phyloP scores from a whole-genome alignment of 1,140 invertebrate species.

The Sarcophaga peregrina region DNA sequence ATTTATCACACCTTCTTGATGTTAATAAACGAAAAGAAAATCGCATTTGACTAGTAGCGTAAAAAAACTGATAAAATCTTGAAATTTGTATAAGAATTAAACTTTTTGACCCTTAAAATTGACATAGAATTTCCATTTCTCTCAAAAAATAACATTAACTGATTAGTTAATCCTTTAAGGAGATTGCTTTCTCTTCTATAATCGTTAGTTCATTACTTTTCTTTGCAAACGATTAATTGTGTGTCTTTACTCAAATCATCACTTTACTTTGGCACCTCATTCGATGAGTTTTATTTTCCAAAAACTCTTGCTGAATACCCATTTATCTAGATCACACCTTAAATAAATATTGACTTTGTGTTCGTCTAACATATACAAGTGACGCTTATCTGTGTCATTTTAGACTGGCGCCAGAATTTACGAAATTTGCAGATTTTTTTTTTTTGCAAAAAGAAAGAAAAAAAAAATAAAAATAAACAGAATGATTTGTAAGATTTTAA shows the following conservation, averaged over 20 bases:
- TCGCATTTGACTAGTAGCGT: too few relatives aligned
- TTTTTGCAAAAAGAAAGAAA: too few relatives aligned
- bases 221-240: not conserved
- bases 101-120: too few relatives aligned
- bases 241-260: not conserved
- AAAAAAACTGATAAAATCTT: too few relatives aligned
- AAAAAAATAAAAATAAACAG: not conserved
- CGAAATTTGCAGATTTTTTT: conserved; percentile 21
- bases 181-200: not conserved
- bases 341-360: conserved; percentile 64
- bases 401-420: conserved; percentile 8
- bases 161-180: conserved; percentile 32
- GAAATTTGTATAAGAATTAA: too few relatives aligned
- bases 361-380: conserved; percentile 48
- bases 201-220: not conserved
- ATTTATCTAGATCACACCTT: conserved; percentile 40
- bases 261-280: conserved; percentile 30
- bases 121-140: not conserved
- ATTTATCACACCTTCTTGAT: too few relatives aligned
- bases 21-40: too few relatives aligned
- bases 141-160: conserved; percentile 36
- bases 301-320: conserved; percentile 27
- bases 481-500: too few relatives aligned
- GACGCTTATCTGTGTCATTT: conserved; percentile 45
- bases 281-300: conserved; percentile 13